Evolutionary conservation across 2,113 vertebrate species (phyloP), one percentile per base, ranked within the genome.

Genomic region (Nipponia nippon): DNA sequence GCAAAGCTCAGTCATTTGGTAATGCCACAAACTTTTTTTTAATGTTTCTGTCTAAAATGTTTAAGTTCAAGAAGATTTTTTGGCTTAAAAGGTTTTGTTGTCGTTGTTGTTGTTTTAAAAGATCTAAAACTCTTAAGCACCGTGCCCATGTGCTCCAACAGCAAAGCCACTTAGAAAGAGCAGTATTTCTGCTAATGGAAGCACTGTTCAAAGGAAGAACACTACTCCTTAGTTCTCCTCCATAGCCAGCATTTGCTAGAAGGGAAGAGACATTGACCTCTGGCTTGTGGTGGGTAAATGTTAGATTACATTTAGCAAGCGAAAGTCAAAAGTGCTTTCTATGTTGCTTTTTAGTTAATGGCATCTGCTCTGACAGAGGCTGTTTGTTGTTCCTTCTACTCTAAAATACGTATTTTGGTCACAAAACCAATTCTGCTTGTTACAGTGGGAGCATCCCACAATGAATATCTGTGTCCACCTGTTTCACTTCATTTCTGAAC

Each of bases 141-240:
- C 67, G 47, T n/a, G 56, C 34, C 80, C 36, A 44, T 92, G 86
- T 79, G 55, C 79, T 94, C 95, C 77, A 66, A 38, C 44, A 94
- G 63, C 27, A 89, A 95, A 95, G 40, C 62, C 89, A 87, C 90
- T 96, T 95, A 89, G 65, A 79, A 90, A 73, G 16, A 65, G 20
- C 42, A 86, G 32, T 23, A n/a, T 77, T 90, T 93, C 92, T 90
- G 69, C 94, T 97, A 97, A 97, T 96, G 96, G 88, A 97, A 95
- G 32, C 40, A 70, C 75, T 93, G 49, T 92, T 98, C 96, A 97
- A 95, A 97, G 87, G 52, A 96, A 95, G 32, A 92, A 66, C 32
- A 65, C 53, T 40, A 16, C 14, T 84, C 29, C 55, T 76, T n/a
- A 44, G 63, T 76, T 96, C 92, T 92, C 32, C 46, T 90, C 77